Base-by-base conservation (phyloP, 2,888 invertebrate genomes). In the Corbicula japonica region DNA sequence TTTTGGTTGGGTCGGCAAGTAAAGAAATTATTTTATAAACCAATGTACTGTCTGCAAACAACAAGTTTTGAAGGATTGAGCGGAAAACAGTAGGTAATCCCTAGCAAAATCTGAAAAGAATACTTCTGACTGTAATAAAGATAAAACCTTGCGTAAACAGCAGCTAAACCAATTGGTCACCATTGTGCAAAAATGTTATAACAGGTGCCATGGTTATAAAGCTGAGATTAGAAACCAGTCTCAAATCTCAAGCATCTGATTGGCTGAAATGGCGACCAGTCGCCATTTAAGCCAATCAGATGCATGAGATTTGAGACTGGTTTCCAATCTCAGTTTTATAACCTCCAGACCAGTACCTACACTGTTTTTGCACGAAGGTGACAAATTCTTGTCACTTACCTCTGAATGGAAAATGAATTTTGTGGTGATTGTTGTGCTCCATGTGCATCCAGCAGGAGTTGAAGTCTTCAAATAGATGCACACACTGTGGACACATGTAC, bases 401-500 rank as follows among this genome's bases (percentile, higher is more conserved):
- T 62, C 41, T 23, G 46, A 83, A 83, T 26, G 83, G 79, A 48
- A 76, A 79, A 50, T 61, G 52, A 12, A 76, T 54, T 21, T 65
- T 48, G n/a, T 56, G 56, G 41, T 83, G 83, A 15, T 35, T 48
- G 34, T 41, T 52, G 26, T 73, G 8, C 18, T 73, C 70, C 15
- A 83, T 79, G 26, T 83, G 83, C 26, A 44, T 46, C 66, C 58
- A 56, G 54, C 83, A 83, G 32, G 46, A 23, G 6, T 56, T 58
- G 30, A 65, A 70, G 32, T 8, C 71, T 5, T 65, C 50, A 66
- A 83, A 83, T 32, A 83, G 44, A 23, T 66, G 34, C 4, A 83
- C 71, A 63, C 83, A 83, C 38, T 83, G 79, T 15, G 76, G 56
- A 79, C 83, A 83, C 72, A 79, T 61, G 73, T 76, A 83, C 6